A percentile compares a stretch with the other conserved stretches of the same genome.
Evolutionary conservation across 1,140 invertebrate species (phyloP).

Genomic region (Phymastichus coffea): DNA sequence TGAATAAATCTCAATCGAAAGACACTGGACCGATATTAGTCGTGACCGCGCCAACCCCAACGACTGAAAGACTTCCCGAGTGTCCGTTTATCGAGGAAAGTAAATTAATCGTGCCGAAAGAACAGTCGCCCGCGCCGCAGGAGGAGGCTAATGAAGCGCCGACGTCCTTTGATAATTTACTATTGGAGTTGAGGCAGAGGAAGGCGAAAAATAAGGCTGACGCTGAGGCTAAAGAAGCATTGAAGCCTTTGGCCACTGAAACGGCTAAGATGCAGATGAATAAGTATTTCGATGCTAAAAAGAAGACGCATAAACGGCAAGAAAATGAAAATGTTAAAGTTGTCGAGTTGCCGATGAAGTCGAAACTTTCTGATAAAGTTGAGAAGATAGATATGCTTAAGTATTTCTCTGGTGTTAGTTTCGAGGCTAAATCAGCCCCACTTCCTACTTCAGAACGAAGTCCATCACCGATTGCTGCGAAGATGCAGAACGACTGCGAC

Average conservation of each 20-base stretch:
- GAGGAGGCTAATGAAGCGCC: slow-evolving; percentile 13
- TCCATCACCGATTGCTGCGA: background rate
- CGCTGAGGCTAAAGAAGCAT: slow-evolving; percentile 27
- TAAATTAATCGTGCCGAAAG: slow-evolving; percentile 30
- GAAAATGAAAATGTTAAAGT: slow-evolving; percentile 22
- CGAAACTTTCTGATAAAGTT: slow-evolving; percentile 45
- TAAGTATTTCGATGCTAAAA: slow-evolving; percentile 42
- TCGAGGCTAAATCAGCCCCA: background rate
- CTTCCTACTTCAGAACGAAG: too few relatives aligned
- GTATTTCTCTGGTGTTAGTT: slow-evolving; percentile 39
- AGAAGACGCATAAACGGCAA: background rate
- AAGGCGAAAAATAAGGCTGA: slow-evolving; percentile 43
- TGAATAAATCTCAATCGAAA: background rate
- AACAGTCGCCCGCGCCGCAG: slow-evolving; percentile 15
- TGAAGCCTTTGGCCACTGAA: slow-evolving; percentile 46
- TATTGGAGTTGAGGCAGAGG: slow-evolving; percentile 44
- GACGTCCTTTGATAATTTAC: slow-evolving; percentile 43
- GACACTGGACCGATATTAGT: slow-evolving; percentile 30
- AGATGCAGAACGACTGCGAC: background rate
- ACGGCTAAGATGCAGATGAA: slow-evolving; percentile 45
- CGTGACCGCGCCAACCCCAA: slow-evolving; percentile 45
- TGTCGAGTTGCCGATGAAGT: slow-evolving; percentile 39
- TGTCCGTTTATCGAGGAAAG: slow-evolving; percentile 18
- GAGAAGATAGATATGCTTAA: slow-evolving; percentile 46
- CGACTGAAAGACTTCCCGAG: slow-evolving; percentile 34